Evolutionary conservation across 2,113 vertebrate species (phyloP), one percentile per base, ranked within the genome.

Genomic region (Phycodurus eques): DNA sequence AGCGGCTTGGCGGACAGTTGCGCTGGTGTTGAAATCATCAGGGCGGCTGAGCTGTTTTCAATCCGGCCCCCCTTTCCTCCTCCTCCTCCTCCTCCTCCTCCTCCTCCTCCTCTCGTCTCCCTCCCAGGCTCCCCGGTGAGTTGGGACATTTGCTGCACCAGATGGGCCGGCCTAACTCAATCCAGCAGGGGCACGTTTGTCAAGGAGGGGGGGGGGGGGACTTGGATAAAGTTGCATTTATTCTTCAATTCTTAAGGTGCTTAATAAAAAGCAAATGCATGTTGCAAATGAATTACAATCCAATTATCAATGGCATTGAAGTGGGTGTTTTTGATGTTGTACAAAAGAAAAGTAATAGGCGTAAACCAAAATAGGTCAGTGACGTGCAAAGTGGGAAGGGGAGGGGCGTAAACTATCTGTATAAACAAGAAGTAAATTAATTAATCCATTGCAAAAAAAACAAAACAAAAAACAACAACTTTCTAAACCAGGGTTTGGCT

Each of bases 31-130:
- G 89, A 89, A 92, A 82, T 90, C 91, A 87, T 77, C 85, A 84
- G 88, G 64, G 85, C 88, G 86, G 86, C 84, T 83, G 89, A 88
- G 90, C 91, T 92, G 89, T 92, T 91, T 92, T 90, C 87, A 91
- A 90, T 89, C 88, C 88, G 78, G 77, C 83, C 83, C 84, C 78
- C 80, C 74, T 42, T 77, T 69, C 57, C 68, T 47, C 74, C 80
- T 74, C 81, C 67, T 70, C 65, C 71, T 57, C 22, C 74, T 70
- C 47, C 12, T 80, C 68, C 68, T 42, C 70, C 68, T 80, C 77
- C 75, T 80, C 75, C 81, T 54, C 60, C 19, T 72, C 76, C 73
- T 66, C 79, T 72, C 74, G 73, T 61, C 78, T 71, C 83, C 44
- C 82, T 78, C 78, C 78, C 80, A 83, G 68, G 83, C 87, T 76